Conservation (phyloP, 2,113 vertebrate species). For the Xerus inauris region DNA sequence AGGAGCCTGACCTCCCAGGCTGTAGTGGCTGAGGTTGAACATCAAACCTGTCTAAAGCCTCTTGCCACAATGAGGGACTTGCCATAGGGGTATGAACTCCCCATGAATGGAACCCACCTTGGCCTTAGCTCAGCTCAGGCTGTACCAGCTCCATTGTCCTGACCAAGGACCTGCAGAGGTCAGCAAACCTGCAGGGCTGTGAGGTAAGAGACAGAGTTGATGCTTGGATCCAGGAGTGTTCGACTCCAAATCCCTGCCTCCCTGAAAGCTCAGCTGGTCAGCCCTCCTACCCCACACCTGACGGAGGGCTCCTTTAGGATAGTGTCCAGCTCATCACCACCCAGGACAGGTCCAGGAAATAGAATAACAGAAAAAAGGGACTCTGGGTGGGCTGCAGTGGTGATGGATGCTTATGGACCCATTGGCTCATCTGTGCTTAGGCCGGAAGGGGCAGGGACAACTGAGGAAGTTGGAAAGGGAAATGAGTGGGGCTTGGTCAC, state of each 20-base stretch:
- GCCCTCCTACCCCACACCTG: neutral
- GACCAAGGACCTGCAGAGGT: neutral
- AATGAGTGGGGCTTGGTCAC: neutral
- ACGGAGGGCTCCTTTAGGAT: neutral
- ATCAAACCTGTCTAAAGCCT: neutral
- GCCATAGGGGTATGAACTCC: neutral
- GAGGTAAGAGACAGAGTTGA: neutral
- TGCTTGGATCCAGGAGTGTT: neutral
- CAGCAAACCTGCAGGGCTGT: rapidly evolving
- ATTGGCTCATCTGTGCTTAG: neutral
- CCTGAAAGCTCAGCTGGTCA: neutral
- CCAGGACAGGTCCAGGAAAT: neutral
- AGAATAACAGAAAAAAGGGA: neutral
- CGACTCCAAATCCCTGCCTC: neutral
- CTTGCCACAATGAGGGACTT: neutral
- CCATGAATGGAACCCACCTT: rapidly evolving
- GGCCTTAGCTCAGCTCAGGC: neutral
- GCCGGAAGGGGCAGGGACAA: neutral
- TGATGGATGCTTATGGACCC: rapidly evolving
- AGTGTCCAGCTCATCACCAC: neutral
- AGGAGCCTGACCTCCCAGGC: neutral
- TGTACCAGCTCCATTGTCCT: rapidly evolving
- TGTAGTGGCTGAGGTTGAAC: neutral
- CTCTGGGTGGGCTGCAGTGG: rapidly evolving
- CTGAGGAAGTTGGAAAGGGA: neutral